Conservation (phyloP, 64 coral and sea anemone genomes). For the Dendronephthya gigantea region DNA sequence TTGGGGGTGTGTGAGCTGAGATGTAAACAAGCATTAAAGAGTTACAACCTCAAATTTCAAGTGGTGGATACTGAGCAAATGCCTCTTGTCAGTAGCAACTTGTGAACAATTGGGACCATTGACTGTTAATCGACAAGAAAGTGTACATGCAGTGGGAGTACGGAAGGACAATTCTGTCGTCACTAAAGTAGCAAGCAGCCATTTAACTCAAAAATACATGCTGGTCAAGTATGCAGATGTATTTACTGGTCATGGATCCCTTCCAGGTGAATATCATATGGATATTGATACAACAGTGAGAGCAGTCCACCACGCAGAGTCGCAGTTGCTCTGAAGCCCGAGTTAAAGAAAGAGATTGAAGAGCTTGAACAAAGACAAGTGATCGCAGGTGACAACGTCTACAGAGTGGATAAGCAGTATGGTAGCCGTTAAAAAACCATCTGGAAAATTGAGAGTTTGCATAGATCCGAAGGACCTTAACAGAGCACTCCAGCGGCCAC, state of each 20-base stretch:
- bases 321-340: slow-evolving; percentile 24
- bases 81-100: slow-evolving; percentile 23
- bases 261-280: slow-evolving; percentile 17
- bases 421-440: slow-evolving; percentile 14
- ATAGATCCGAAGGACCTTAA: slow-evolving; percentile 2
- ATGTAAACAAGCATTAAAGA: slow-evolving; percentile 9
- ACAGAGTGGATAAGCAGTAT: slow-evolving; percentile 28
- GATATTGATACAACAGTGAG: slow-evolving; percentile 24
- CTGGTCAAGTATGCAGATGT: neutral
- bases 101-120: slow-evolving; percentile 21
- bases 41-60: slow-evolving; percentile 16
- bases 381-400: slow-evolving; percentile 24
- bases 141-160: neutral
- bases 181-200: neutral
- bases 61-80: slow-evolving; percentile 20
- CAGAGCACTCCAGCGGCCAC: neutral
- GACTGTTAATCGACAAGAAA: neutral
- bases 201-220: neutral
- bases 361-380: slow-evolving; percentile 25
- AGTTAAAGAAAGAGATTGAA: slow-evolving; percentile 28
- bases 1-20: slow-evolving; percentile 3
- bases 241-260: slow-evolving; percentile 9
- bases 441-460: neutral
- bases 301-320: slow-evolving; percentile 34
- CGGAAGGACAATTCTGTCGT: neutral